Percentiles rank a stretch among this genome's conserved stretches.
Evolutionary conservation across 2,113 vertebrate genomes (phyloP).

Genomic region (Fulmarus glacialis): DNA sequence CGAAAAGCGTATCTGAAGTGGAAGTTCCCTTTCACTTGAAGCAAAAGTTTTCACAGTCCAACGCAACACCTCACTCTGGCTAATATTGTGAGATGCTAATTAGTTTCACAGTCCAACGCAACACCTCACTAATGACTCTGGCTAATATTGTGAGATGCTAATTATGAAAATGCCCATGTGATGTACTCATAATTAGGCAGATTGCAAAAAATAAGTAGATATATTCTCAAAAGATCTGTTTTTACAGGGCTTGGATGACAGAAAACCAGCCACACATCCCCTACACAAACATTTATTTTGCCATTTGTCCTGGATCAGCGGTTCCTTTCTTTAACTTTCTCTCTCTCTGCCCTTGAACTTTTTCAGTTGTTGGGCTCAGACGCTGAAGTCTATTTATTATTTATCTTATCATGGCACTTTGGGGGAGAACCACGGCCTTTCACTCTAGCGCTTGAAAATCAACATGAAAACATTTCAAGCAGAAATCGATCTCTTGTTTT

Average conservation of each 20-base stretch:
- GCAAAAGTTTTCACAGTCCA: neutral
- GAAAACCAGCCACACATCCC: neutral
- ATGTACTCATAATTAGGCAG: neutral
- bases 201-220: neutral
- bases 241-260: neutral
- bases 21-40: neutral
- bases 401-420: neutral
- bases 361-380: neutral
- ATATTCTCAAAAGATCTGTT: neutral
- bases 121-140: neutral
- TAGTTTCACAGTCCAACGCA: neutral
- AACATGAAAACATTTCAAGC: neutral
- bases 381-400: neutral
- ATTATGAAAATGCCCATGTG: neutral
- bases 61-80: neutral
- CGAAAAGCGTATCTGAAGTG: neutral
- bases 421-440: neutral
- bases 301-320: neutral
- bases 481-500: neutral
- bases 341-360: neutral
- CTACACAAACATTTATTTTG: neutral
- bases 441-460: neutral
- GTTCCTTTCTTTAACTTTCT: neutral
- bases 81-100: neutral
- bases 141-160: neutral